Percentiles rank a stretch among this genome's conserved stretches.
Evolutionary conservation across 2,888 invertebrate species (phyloP).

Genomic region (Teleogryllus oceanicus): DNA sequence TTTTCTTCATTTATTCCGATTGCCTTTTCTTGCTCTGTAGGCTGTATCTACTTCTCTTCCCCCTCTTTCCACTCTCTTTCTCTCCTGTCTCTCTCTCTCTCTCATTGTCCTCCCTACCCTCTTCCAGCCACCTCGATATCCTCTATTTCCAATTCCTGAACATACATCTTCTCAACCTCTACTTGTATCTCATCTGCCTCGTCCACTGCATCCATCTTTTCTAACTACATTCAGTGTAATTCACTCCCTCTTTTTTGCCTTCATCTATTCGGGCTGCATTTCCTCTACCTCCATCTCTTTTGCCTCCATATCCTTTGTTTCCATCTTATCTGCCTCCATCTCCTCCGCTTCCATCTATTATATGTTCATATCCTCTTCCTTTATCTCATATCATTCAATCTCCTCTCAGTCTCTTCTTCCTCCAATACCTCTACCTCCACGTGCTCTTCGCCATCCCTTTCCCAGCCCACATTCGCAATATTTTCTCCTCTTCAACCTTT

Average conservation of each 20-base stretch:
- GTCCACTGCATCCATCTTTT: neutral
- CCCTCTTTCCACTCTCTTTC: too few relatives aligned
- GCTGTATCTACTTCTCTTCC: too few relatives aligned
- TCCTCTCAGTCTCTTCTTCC: constrained; percentile 29
- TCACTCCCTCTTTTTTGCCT: constrained; percentile 26
- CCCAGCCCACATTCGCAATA: too few relatives aligned
- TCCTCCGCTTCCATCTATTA: neutral
- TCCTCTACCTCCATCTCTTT: constrained; percentile 33
- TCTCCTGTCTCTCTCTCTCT: neutral
- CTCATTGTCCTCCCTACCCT: constrained; percentile 47
- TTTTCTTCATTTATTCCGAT: too few relatives aligned
- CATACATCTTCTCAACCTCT: constrained; percentile 29
- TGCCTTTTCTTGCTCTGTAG: accelerated
- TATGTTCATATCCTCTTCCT: constrained; percentile 4
- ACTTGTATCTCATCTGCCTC: constrained; percentile 30
- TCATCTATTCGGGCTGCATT: constrained; percentile 37
- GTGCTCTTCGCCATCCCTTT: constrained; percentile 32
- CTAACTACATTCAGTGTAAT: neutral
- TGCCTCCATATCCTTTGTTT: constrained; percentile 35
- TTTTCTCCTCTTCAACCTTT: too few relatives aligned
- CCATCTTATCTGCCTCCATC: constrained; percentile 25
- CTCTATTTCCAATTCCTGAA: constrained; percentile 37
- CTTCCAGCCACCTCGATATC: constrained; percentile 49
- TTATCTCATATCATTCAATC: constrained; percentile 21
- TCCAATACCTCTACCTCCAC: constrained; percentile 39